A percentile compares a stretch with the other conserved stretches of the same genome.
Conservation (phyloP, 2,888 invertebrate genomes). For the Himalopsyche tibetana region DNA sequence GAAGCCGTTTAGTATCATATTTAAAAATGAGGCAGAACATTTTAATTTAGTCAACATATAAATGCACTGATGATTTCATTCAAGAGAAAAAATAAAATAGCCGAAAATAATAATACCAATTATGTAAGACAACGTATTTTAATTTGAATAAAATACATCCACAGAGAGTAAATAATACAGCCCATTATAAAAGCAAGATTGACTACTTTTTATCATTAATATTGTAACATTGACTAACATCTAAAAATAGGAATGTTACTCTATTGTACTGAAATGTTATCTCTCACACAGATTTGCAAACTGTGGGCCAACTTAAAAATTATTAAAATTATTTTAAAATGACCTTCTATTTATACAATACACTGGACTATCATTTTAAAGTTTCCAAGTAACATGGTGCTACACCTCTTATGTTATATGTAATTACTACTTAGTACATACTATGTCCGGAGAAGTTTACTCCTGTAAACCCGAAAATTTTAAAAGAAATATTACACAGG, state of each 20-base stretch:
- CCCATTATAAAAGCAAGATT: neutral
- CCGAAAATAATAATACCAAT: neutral
- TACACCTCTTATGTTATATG: too few species aligned
- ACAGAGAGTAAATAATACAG: neutral
- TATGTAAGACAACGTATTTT: neutral
- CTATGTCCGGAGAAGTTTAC: too few species aligned
- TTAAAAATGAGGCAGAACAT: too few species aligned
- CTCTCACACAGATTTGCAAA: neutral
- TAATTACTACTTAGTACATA: too few species aligned
- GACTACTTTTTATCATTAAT: constrained; percentile 14
- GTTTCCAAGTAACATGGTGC: too few species aligned
- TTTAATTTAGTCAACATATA: too few species aligned
- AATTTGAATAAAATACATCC: neutral
- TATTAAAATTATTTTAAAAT: too few species aligned
- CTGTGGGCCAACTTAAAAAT: neutral
- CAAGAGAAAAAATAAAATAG: neutral
- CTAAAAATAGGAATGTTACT: constrained; percentile 13
- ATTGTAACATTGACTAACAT: constrained; percentile 19
- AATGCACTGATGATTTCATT: constrained; percentile 8
- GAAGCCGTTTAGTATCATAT: too few species aligned
- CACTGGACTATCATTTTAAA: too few species aligned
- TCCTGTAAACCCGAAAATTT: too few species aligned
- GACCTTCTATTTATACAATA: too few species aligned
- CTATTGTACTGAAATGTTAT: neutral
- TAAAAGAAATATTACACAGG: too few species aligned